Base-by-base conservation (phyloP, 2,888 invertebrate species). In the Cantharis nigra region DNA sequence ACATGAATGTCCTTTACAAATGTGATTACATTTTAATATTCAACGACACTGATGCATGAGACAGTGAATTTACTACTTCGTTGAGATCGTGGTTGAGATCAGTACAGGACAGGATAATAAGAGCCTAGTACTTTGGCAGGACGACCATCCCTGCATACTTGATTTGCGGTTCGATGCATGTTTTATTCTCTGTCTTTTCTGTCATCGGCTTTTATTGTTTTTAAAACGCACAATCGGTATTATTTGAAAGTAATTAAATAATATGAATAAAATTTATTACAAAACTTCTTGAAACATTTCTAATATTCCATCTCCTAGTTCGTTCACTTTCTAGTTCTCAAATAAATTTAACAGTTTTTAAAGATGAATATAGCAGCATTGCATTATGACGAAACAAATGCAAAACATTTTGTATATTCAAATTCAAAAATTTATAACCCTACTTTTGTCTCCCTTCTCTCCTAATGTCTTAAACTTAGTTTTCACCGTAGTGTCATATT, bases 21-120 rank as follows among this genome's bases (percentile, higher is more conserved):
- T 86, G 87, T 86, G 87, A 86, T 87, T 87, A 87, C 85, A 86
- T 86, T 86, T 87, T 86, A 87, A 87, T 85, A 86, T 86, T 86
- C 83, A 80, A 87, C 86, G 86, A 85, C 80, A 81, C 74, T 80
- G 81, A 84, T 84, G 83, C 83, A 84, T 84, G 84, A 82, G 84
- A 83, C 83, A 83, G 83, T 81, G 82, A 83, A 82, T 84, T 84
- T 85, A 84, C 81, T 83, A 81, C 84, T 82, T 82, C 83, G 83
- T 84, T 82, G 82, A 83, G 82, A 81, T 82, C 81, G 80, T 77
- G 67, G 69, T 64, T 78, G 78, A 49, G 79, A 77, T 72, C 76
- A 79, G 80, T 80, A 78, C 80, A 78, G 78, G 82, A 81, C 80
- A 80, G 75, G 73, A 80, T 78, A 82, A 81, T 82, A 81, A 81